Evolutionary conservation across 2,888 invertebrate species (phyloP).

Genomic region (Pocota personata): DNA sequence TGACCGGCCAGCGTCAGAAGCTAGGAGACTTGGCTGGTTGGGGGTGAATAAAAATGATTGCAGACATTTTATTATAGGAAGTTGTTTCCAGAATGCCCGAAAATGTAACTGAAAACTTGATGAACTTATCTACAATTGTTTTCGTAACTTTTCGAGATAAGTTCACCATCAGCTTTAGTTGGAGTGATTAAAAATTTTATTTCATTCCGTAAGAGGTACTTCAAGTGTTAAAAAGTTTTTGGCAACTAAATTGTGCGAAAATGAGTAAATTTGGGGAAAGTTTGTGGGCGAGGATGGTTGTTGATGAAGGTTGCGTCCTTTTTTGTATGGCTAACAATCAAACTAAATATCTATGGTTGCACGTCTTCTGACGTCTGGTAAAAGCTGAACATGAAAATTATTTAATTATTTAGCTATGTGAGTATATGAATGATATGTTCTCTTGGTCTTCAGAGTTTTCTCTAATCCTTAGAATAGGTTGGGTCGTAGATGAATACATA

Average conservation of each 20-base stretch:
- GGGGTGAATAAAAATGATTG: slow-evolving; percentile 6
- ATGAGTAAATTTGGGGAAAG: slow-evolving; percentile 3
- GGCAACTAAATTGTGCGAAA: slow-evolving; percentile 24
- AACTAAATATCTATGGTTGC: no score
- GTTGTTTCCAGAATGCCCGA: slow-evolving; percentile 24
- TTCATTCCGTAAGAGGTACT: slow-evolving; percentile 6
- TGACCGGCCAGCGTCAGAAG: background rate
- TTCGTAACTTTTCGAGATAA: slow-evolving; percentile 35
- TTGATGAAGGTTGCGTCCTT: no score
- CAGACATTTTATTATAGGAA: slow-evolving; percentile 4
- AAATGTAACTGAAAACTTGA: slow-evolving; percentile 44
- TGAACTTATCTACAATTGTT: slow-evolving; percentile 51
- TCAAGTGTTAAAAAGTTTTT: slow-evolving; percentile 28
- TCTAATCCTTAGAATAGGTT: no score
- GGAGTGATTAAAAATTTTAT: slow-evolving; percentile 45
- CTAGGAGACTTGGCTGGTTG: background rate
- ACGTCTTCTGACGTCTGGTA: no score
- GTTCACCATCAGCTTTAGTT: slow-evolving; percentile 25
- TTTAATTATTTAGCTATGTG: no score
- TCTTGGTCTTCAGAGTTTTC: no score
- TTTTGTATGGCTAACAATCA: no score
- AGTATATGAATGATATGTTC: no score
- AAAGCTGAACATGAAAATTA: no score
- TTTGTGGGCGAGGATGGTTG: background rate
- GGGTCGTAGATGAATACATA: no score